Base-by-base conservation (phyloP, 1,140 invertebrate genomes). In the Zaprionus taronus region DNA sequence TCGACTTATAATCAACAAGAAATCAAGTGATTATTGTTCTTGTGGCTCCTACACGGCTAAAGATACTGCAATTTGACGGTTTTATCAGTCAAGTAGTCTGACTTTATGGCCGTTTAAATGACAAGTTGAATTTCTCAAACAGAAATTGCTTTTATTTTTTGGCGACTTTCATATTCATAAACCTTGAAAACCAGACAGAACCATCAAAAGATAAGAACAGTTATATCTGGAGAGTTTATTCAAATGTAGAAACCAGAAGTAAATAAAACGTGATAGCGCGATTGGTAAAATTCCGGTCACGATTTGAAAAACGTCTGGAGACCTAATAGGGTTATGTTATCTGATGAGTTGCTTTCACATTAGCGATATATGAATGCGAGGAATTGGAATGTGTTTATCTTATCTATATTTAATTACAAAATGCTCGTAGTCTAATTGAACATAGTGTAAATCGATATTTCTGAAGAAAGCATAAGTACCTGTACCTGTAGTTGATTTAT, bases 1-100 rank as follows among this genome's bases (percentile, higher is more conserved):
- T 69, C 72, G 56, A 12, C 14, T n/a, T 26, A 2, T 34, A 12
- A 26, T 63, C 71, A 47, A 61, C 15, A 20, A 49, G 12, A 26
- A 62, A 62, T 74, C 38, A 28, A 26, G 9, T 12, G 28, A 47
- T 63, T 74, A 47, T 63, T 74, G 34, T 47, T 51, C 41, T 9
- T 53, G 17, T 53, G 38, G 28, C 15, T 24, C 31, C 31, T 34
- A 34, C 31, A 9, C 3, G 31, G 31, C 31, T 34, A 11, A 34
- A 11, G 34, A 53, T 26, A 69, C 36, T 41, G 17, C 1, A 31
- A 26, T 11, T 28, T 15, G 57, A 62, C 22, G 22, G 5, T 17
- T 56, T 62, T 70, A 69, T 61, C 41, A 36, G 20, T 28, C 7
- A 34, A 55, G 34, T 49, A 24, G 24, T 31, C 4, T 36, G 12